Base-by-base conservation (phyloP, 2,888 invertebrate genomes). In the Malthinus flaveolus region DNA sequence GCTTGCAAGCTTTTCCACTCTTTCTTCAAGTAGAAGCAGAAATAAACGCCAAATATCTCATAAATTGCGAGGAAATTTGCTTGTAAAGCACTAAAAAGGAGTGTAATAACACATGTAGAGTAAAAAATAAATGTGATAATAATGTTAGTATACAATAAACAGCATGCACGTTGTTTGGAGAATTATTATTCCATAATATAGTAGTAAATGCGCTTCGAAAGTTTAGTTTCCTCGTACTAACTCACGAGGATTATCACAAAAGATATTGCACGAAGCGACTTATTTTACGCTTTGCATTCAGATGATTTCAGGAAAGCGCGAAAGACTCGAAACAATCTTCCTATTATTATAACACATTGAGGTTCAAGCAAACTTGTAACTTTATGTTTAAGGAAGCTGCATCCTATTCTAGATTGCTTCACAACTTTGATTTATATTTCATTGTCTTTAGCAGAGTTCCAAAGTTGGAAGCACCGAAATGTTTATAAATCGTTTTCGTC, bases 281-380 rank as follows among this genome's bases (percentile, higher is more conserved):
- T 42, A 50, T 39, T 50, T 50, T 32, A 46, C 34, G 13, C 39
- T 55, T 56, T 55, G 42, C 49, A 59, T 59, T 59, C 49, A 55
- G 50, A 54, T 32, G 35, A 54, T 50, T 51, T 49, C 59, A 53
- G 59, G 59, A 55, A 59, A 59, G 59, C 46, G 47, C 42, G 50
- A 56, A 60, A 51, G 59, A 60, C 59, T 56, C 56, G 59, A 51
- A 60, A 60, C 59, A 60, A 60, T 60, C 59, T 60, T 49, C 56
- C 59, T 39, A 60, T 60, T 60, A 60, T 60, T 55, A 60, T 60
- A 60, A 60, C 56, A 56, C 55, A 52, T 60, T 42, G 42, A 48
- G 56, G 47, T 51, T 50, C 56, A 51, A 42, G 56, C 49, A 50
- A 59, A 60, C 59, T 60, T 60, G 51, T 36, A 45, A 60, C 55